A percentile compares a stretch with the other conserved stretches of the same genome.
These are phyloP conservation scores for Tetragnatha versicolor DNA, from an alignment of 1,140 invertebrate genomes.

Conservation along the genomic window DNA sequence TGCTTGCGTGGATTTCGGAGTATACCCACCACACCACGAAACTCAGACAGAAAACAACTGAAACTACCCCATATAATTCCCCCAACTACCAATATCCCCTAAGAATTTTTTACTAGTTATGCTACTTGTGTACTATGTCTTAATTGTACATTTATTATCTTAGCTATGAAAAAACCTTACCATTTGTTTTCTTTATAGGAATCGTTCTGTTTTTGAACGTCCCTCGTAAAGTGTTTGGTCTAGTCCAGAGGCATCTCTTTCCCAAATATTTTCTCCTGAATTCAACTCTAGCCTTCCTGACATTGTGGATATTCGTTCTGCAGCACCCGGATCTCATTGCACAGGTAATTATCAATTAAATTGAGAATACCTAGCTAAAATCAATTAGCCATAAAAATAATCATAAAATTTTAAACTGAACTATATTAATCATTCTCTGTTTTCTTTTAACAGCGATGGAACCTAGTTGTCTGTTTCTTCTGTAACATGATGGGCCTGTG, in stretches of 20 bases:
- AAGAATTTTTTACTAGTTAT: too few relatives aligned
- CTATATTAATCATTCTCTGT: not conserved
- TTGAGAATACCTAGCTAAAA: too few relatives aligned
- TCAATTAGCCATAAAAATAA: too few relatives aligned
- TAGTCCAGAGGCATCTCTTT: slow-evolving; percentile 83
- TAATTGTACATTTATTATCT: too few relatives aligned
- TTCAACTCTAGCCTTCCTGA: slow-evolving; percentile 75
- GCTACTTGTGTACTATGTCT: too few relatives aligned
- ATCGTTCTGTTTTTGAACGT: slow-evolving; percentile 82
- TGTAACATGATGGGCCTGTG: slow-evolving; percentile 74
- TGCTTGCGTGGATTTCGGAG: too few relatives aligned
- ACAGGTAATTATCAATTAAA: too few relatives aligned
- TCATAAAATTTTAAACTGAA: not conserved
- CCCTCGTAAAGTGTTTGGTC: slow-evolving; percentile 82
- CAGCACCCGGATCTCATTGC: slow-evolving; percentile 31
- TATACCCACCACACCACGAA: too few relatives aligned
- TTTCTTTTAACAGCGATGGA: slow-evolving; percentile 68
- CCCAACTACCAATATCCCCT: too few relatives aligned
- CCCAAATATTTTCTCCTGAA: slow-evolving; percentile 84
- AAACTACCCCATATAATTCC: too few relatives aligned
- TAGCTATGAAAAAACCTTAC: too few relatives aligned
- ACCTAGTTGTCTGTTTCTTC: slow-evolving; percentile 73
- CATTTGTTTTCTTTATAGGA: slow-evolving; percentile 69
- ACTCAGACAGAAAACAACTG: too few relatives aligned
- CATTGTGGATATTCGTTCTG: slow-evolving; percentile 72